Base-by-base conservation (phyloP, 2,797 vertebrate species). In the Myotis pilosus region DNA sequence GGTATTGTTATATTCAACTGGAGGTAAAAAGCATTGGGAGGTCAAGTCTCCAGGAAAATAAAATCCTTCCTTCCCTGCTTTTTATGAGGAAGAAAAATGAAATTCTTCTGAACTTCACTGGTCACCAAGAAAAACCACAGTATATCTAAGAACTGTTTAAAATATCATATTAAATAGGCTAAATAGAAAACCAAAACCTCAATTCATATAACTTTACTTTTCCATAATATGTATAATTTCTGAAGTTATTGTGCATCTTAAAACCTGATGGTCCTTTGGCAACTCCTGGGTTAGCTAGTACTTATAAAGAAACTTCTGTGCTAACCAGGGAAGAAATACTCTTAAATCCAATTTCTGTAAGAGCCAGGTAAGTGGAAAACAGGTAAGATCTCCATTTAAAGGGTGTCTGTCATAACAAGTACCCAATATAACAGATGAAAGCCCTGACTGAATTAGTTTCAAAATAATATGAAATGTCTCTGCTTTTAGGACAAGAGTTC, bases 331-430 rank as follows among this genome's bases (percentile, higher is more conserved):
- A 92, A 90, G 51, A 93, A 91, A 92, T 49, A 36, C 66, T 92
- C 33, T 93, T 60, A 66, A 92, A 87, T 81, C 28, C 90, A 60
- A 5, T 62, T 92, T 90, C 75, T 64, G 69, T n/a, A 68, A 74
- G 33, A 92, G 47, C 25, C 38, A 92, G 71, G 75, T 55, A 93
- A 80, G 71, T 60, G 36, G 38, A 85, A 81, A 71, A 60, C 57
- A 89, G 19, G 19, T 15, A 22, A n/a, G 78, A 47, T 68, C 41
- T 47, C 12, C 55, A 66, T 76, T 69, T 72, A 60, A 78, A 82
- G 22, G 33, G 22, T 25, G 2, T 86, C 49, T 64, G 8, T 62
- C 49, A 22, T 23, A 89, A 94, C 68, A 92, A 74, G 28, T 19
- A 64, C 11, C 41, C 10, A 25, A 33, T n/a, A 13, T n/a, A 94